Evolutionary conservation across 1,140 invertebrate species (phyloP).

Genomic region (Drosophila pectinifera): DNA sequence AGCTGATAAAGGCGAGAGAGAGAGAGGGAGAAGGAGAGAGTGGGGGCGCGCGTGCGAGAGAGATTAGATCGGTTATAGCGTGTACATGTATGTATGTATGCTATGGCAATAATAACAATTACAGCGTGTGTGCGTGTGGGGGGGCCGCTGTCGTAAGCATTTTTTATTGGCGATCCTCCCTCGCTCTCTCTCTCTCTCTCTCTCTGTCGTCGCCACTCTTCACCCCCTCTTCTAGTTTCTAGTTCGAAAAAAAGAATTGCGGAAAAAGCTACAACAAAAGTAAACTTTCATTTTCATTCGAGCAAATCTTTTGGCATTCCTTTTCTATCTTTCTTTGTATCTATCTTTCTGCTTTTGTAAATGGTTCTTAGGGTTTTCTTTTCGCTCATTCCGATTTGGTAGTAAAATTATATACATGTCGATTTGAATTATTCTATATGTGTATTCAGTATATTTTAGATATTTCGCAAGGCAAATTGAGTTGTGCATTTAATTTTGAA

Average conservation of each 20-base stretch:
- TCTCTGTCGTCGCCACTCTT: neutral
- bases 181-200: neutral
- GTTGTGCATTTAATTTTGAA: conserved; percentile 37
- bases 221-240: neutral
- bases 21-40: conserved; percentile 4
- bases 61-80: conserved; percentile 37
- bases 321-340: neutral
- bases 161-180: conserved; percentile 65
- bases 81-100: conserved; percentile 12
- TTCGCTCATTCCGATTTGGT: conserved; percentile 13
- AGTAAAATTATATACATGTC: conserved; percentile 13
- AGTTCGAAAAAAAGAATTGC: conserved; percentile 20
- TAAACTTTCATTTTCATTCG: conserved; percentile 68
- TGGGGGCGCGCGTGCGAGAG: conserved; percentile 29
- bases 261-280: conserved; percentile 51
- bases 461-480: conserved; percentile 29
- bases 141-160: conserved; percentile 69
- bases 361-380: neutral
- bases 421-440: conserved; percentile 3
- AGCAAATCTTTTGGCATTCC: conserved; percentile 48
- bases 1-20: conserved; percentile 16
- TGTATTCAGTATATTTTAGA: neutral
- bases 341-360: neutral
- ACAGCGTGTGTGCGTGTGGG: conserved; percentile 50
- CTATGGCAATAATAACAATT: conserved; percentile 69